Evolutionary conservation across 2,113 vertebrate genomes (phyloP).

Genomic region (Platichthys stellatus): DNA sequence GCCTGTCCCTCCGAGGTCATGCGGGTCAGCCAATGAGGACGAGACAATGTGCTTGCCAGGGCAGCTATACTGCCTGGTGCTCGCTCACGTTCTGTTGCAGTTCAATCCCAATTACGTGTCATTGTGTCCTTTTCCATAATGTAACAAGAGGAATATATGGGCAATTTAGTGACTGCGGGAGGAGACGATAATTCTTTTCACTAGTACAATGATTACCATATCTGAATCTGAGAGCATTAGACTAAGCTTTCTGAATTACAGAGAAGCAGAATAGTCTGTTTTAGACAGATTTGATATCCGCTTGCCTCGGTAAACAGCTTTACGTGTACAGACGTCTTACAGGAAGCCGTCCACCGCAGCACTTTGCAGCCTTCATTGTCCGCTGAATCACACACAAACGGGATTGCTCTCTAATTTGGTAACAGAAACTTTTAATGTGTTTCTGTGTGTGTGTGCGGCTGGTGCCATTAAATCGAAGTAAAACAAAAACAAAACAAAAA

Average conservation of each 20-base stretch:
- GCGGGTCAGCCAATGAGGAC: conserved; percentile 52
- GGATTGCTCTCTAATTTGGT: conserved; percentile 51
- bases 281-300: conserved; percentile 25
- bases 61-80: conserved; percentile 16
- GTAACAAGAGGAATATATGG: conserved; percentile 38
- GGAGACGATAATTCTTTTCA: conserved; percentile 21
- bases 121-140: conserved; percentile 45
- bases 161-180: conserved; percentile 20
- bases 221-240: conserved; percentile 41
- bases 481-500: conserved; percentile 22
- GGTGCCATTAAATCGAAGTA: conserved; percentile 55
- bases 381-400: conserved; percentile 29
- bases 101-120: conserved; percentile 41
- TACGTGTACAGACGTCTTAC: conserved; percentile 29
- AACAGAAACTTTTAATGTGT: conserved; percentile 74
- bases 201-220: conserved; percentile 1
- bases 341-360: conserved; percentile 35
- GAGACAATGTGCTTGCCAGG: conserved; percentile 43
- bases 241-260: conserved; percentile 23
- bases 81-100: conserved; percentile 37
- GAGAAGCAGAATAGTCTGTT: conserved; percentile 8
- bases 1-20: conserved; percentile 53
- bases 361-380: conserved; percentile 45
- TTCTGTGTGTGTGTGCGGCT: conserved; percentile 54
- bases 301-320: conserved; percentile 31